A percentile compares a stretch with the other conserved stretches of the same genome.
These are phyloP conservation scores for Botia kubotai DNA, from an alignment of 2,797 vertebrate genomes.

Conservation along the genomic window DNA sequence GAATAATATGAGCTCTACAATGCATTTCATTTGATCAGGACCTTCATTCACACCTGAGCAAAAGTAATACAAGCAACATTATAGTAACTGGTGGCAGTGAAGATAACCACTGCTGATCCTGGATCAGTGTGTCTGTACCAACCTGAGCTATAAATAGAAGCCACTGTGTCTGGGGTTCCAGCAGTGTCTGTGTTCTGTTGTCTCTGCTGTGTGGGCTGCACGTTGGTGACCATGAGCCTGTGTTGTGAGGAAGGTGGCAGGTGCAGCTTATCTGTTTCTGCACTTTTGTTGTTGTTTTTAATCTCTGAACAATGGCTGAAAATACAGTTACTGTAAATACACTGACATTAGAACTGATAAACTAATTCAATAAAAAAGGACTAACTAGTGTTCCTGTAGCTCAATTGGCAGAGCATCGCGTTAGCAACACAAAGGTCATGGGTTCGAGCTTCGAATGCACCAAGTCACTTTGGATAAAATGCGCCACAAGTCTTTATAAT, in stretches of 20 bases:
- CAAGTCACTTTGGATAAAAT: too few species aligned
- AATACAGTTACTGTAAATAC: too few species aligned
- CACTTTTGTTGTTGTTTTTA: conserved; percentile 28
- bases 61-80: conserved; percentile 50
- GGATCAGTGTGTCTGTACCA: conserved; percentile 35
- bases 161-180: conserved; percentile 39
- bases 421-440: too few species aligned
- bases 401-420: too few species aligned
- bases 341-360: too few species aligned
- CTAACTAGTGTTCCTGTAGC: too few species aligned
- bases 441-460: too few species aligned
- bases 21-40: conserved; percentile 14
- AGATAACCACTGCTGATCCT: conserved; percentile 42
- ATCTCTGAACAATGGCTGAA: conserved; percentile 3
- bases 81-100: conserved; percentile 47
- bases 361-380: too few species aligned
- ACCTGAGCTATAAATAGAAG: conserved; percentile 42
- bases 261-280: conserved; percentile 46
- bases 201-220: conserved; percentile 45
- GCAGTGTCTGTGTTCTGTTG: conserved; percentile 47
- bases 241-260: conserved; percentile 39
- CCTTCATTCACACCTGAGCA: conserved; percentile 44
- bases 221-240: not conserved
- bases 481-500: too few species aligned
- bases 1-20: not conserved